Percentiles rank a stretch among this genome's conserved stretches.
phyloP scores from a whole-genome alignment of 1,140 invertebrate genomes.

The Polypedilum vanderplanki region DNA sequence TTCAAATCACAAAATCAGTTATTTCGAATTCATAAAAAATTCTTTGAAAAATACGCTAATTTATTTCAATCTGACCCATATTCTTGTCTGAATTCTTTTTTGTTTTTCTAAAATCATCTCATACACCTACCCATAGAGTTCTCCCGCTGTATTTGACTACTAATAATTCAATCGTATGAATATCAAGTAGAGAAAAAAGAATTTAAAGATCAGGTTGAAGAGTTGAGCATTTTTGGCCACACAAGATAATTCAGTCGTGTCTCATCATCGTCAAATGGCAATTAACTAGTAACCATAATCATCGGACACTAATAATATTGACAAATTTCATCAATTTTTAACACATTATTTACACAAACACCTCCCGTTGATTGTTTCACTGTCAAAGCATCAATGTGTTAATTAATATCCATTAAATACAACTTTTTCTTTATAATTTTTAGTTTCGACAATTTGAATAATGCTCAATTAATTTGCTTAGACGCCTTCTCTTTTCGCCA shows the following conservation, averaged over 20 bases:
- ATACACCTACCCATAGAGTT: neutral
- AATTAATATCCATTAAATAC: conserved; percentile 14
- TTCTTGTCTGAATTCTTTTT: neutral
- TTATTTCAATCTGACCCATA: neutral
- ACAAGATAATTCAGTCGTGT: neutral
- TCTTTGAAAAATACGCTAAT: no score
- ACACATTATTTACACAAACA: neutral
- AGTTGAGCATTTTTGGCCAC: neutral
- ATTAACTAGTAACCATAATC: neutral
- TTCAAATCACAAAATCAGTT: no score
- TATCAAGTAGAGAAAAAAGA: neutral
- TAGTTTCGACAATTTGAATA: neutral
- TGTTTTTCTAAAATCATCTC: neutral
- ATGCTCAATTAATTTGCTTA: conserved; percentile 12
- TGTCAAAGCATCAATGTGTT: conserved; percentile 6
- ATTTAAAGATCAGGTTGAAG: neutral
- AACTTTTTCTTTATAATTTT: neutral
- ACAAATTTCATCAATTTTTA: neutral
- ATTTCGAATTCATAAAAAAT: no score
- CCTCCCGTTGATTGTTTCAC: conserved; percentile 16
- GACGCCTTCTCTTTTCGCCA: neutral
- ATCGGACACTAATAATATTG: neutral
- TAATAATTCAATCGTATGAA: neutral
- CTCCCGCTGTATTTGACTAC: neutral
- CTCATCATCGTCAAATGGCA: neutral